Conservation (phyloP, 2,113 vertebrate species). For the Morone chrysops region DNA sequence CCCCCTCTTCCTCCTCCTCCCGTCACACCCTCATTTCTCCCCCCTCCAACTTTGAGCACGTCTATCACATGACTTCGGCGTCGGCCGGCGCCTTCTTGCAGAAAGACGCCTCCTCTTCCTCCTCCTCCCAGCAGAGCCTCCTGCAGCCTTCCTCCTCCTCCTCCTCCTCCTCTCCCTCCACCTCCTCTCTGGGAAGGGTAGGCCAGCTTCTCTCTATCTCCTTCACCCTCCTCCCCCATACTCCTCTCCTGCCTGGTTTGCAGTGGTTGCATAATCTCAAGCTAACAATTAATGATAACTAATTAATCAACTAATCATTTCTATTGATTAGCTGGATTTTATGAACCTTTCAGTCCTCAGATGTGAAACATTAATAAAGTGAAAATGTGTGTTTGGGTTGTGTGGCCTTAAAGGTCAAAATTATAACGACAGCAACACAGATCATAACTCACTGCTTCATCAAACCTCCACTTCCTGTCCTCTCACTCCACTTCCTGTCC, state of each 20-base stretch:
- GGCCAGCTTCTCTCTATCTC: conserved; percentile 74
- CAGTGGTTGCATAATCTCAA: no score
- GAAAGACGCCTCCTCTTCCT: conserved; percentile 85
- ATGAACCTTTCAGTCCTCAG: no score
- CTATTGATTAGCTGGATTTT: no score
- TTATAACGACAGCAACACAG: no score
- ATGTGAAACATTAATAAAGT: no score
- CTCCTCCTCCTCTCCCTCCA: conserved; percentile 89
- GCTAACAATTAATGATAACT: no score
- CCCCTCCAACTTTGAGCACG: conserved; percentile 90
- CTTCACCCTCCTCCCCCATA: background rate
- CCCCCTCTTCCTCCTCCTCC: conserved; percentile 86
- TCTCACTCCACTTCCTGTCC: background rate
- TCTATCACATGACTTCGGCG: conserved; percentile 88
- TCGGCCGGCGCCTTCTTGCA: conserved; percentile 89
- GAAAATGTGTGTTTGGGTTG: no score
- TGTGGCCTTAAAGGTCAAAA: no score
- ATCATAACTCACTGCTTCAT: no score
- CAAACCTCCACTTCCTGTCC: no score
- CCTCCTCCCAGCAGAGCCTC: conserved; percentile 82
- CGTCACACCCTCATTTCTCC: conserved; percentile 87
- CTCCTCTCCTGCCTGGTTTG: background rate
- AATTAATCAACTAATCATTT: no score
- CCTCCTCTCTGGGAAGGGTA: conserved; percentile 90
- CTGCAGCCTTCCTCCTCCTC: conserved; percentile 80